Evolutionary conservation across 2,797 vertebrate genomes (phyloP).

Genomic region (Pitangus sulphuratus): DNA sequence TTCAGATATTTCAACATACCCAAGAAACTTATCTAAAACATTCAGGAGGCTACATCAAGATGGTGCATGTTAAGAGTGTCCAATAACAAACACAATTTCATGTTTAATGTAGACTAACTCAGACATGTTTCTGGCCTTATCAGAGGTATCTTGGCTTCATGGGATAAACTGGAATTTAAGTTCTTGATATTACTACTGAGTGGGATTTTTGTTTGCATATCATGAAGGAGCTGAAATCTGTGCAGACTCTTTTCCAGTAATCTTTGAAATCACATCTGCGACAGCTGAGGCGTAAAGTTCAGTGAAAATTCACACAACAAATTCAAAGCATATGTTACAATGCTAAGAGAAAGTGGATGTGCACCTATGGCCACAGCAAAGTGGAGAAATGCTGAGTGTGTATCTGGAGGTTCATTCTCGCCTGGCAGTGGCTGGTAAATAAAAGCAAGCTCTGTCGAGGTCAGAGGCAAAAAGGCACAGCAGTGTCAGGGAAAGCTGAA

Average conservation of each 20-base stretch:
- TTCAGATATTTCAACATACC: not conserved
- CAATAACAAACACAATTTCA: not conserved
- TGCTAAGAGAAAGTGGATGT: not conserved
- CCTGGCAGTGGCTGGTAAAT: not conserved
- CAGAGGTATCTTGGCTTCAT: not conserved
- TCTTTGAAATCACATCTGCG: not conserved
- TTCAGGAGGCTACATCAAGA: not conserved
- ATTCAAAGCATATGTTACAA: not conserved
- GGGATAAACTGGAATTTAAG: not conserved
- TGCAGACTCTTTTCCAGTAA: not conserved
- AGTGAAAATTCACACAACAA: not conserved
- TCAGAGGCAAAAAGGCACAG: not conserved
- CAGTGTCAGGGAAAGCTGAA: not conserved
- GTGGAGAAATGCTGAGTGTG: not conserved
- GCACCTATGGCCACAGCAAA: not conserved
- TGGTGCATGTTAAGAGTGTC: not conserved
- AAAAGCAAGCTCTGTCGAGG: not conserved
- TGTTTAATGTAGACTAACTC: not conserved
- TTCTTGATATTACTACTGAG: not conserved
- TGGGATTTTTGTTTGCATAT: not conserved
- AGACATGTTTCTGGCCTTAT: not conserved
- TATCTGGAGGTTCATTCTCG: not conserved
- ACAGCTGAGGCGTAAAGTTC: not conserved
- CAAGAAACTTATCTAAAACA: not conserved
- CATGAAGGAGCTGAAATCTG: not conserved